Conservation (phyloP, 2,797 vertebrate species). For the Phalanger gymnotis region DNA sequence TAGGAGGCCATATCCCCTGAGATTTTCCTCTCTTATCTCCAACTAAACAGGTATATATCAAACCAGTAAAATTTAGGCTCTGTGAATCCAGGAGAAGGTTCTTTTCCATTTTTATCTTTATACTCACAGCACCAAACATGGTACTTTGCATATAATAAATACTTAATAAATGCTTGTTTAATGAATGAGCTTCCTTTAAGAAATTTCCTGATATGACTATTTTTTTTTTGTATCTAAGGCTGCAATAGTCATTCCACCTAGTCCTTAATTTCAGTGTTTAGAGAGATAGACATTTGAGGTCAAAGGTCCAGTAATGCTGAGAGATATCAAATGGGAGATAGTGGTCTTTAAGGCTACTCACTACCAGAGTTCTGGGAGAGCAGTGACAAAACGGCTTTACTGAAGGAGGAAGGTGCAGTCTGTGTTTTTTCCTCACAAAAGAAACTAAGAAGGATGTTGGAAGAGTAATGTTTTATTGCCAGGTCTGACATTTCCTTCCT, state of each 20-base stretch:
- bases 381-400: constrained; percentile 5
- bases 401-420: background rate
- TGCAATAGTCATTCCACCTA: background rate
- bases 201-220: too few species aligned
- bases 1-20: too few species aligned
- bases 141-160: background rate
- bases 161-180: background rate
- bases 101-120: background rate
- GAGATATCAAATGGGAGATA: background rate
- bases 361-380: background rate
- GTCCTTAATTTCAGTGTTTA: background rate
- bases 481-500: constrained; percentile 18
- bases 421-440: background rate
- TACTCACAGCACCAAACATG: background rate
- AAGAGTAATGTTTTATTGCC: constrained; percentile 38
- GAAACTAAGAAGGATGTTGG: background rate
- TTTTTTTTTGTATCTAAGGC: background rate
- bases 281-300: background rate
- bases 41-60: background rate
- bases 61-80: constrained; percentile 4
- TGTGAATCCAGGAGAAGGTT: background rate
- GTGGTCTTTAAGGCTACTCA: background rate
- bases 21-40: background rate
- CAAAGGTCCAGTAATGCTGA: background rate
- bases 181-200: background rate